A percentile compares a stretch with the other conserved stretches of the same genome.
Conservation (phyloP, 2,888 invertebrate species). For the Rhagonycha fulva region DNA sequence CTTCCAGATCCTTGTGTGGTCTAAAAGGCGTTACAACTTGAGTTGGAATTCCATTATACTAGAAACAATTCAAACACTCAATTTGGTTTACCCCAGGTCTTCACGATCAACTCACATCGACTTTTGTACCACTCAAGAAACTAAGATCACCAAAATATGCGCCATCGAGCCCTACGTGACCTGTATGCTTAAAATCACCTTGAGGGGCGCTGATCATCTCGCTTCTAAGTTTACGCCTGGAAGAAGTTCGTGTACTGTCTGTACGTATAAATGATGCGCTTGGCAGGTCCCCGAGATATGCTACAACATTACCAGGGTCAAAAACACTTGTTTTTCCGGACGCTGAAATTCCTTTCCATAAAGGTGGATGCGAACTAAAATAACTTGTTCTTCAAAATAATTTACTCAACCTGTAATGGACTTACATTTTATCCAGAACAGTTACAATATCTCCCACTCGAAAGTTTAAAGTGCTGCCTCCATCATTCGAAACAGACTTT, state of each 20-base stretch:
- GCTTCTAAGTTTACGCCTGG: constrained; percentile 70
- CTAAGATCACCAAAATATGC: constrained; percentile 95
- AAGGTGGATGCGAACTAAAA: constrained; percentile 60
- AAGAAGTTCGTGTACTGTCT: constrained; percentile 66
- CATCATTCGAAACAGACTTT: constrained; percentile 59
- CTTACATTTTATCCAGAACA: constrained; percentile 81
- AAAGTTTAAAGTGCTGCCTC: constrained; percentile 75
- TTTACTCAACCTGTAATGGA: constrained; percentile 2
- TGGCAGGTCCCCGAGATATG: constrained; percentile 79
- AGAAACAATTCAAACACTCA: constrained; percentile 32
- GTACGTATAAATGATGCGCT: constrained; percentile 59
- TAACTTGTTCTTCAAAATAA: background rate
- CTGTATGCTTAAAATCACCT: constrained; percentile 93
- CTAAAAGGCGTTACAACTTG: constrained; percentile 90
- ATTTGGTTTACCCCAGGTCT: background rate
- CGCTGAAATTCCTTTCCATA: constrained; percentile 91
- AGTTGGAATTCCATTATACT: constrained; percentile 80
- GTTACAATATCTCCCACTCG: constrained; percentile 90
- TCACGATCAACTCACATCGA: constrained; percentile 44
- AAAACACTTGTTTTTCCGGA: constrained; percentile 93
- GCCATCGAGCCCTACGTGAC: constrained; percentile 95
- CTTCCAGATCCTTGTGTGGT: constrained; percentile 81
- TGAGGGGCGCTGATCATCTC: constrained; percentile 98
- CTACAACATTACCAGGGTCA: constrained; percentile 86
- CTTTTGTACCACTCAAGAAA: constrained; percentile 65